A percentile compares a stretch with the other conserved stretches of the same genome.
Conservation (phyloP, 2,797 vertebrate genomes). For the Pyrocephalus nanus region DNA sequence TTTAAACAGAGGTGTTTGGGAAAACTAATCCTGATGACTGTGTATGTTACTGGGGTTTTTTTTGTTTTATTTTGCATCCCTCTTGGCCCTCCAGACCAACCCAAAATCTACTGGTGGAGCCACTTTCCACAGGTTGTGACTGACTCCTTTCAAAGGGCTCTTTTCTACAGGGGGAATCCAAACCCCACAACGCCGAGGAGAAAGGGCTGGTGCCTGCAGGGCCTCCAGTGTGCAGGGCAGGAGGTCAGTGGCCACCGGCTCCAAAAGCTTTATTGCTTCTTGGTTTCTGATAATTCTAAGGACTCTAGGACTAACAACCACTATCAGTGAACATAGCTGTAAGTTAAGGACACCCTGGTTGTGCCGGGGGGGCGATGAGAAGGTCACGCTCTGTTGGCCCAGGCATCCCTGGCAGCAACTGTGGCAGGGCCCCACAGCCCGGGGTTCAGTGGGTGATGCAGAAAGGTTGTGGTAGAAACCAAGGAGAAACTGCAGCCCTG, state of each 20-base stretch:
- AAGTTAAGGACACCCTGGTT: neutral
- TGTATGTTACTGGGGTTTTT: fast-evolving
- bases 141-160: neutral
- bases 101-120: neutral
- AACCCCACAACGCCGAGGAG: fast-evolving
- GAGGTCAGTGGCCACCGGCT: neutral
- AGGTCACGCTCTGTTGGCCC: neutral
- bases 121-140: neutral
- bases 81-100: neutral
- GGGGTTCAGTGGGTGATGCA: fast-evolving
- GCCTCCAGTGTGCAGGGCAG: neutral
- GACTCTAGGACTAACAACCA: neutral
- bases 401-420: neutral
- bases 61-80: neutral
- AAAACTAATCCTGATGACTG: neutral
- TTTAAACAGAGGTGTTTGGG: neutral
- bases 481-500: neutral
- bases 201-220: neutral
- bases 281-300: neutral
- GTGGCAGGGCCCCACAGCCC: too few relatives aligned
- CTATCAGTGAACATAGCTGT: neutral
- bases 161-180: neutral
- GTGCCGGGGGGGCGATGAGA: neutral
- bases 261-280: slow-evolving; percentile 1
- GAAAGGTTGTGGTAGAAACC: neutral